Conservation (phyloP, 2,113 vertebrate genomes). For the Varanus komodoensis region DNA sequence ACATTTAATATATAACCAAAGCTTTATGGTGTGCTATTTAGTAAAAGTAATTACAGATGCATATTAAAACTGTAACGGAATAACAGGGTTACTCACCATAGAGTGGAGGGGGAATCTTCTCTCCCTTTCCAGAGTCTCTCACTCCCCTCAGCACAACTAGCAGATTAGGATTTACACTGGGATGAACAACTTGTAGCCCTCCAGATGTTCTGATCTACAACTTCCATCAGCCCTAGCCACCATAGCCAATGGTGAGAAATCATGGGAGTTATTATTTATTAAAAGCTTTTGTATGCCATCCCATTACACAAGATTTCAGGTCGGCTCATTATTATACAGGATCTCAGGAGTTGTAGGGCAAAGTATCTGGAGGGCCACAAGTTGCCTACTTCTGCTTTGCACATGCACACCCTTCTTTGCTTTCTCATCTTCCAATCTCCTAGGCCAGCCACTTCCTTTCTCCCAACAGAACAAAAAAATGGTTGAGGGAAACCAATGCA, state of each 20-base stretch:
- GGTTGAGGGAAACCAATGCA: conserved; percentile 39
- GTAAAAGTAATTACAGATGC: conserved; percentile 91
- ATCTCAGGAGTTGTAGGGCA: too few species aligned
- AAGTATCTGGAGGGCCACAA: background rate
- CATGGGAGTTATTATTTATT: too few species aligned
- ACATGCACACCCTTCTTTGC: too few species aligned
- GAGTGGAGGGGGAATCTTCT: conserved; percentile 58
- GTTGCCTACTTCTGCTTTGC: background rate
- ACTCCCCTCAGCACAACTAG: conserved; percentile 73
- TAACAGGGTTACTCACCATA: conserved; percentile 76
- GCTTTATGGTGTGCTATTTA: conserved; percentile 90
- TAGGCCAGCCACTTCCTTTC: conserved; percentile 66
- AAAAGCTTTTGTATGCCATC: too few species aligned
- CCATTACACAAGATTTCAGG: too few species aligned
- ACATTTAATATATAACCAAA: conserved; percentile 96
- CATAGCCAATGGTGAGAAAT: too few species aligned
- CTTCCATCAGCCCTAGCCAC: too few species aligned
- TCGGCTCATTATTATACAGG: too few species aligned
- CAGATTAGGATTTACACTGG: conserved; percentile 13
- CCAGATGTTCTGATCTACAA: too few species aligned
- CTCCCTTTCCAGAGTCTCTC: conserved; percentile 67
- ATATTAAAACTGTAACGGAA: conserved; percentile 81
- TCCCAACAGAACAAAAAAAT: conserved; percentile 3
- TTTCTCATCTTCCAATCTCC: conserved; percentile 55
- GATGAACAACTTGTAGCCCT: too few species aligned